Conservation (phyloP, 2,888 invertebrate species). For the Smittia aterrima region DNA sequence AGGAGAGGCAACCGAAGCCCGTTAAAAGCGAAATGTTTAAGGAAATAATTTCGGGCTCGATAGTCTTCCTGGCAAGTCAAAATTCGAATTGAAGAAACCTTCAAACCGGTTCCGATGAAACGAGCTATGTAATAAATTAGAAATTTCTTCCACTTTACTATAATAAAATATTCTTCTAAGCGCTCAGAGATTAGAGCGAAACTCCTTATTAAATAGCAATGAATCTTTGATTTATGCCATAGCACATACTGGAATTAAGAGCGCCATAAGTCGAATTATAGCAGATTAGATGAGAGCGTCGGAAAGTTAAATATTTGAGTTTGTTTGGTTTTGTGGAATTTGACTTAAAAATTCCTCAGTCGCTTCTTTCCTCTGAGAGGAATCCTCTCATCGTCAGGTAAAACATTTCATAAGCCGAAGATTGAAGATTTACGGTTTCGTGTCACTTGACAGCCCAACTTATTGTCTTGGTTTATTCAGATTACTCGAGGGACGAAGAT, state of each 20-base stretch:
- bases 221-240: neutral
- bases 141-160: neutral
- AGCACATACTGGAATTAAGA: neutral
- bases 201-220: neutral
- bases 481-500: neutral
- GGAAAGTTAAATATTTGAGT: neutral
- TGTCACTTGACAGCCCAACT: neutral
- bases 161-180: neutral
- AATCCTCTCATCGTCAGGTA: neutral
- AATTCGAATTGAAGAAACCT: neutral
- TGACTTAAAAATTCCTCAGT: neutral
- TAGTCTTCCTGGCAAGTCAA: no score
- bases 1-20: neutral
- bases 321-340: neutral
- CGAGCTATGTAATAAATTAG: conserved; percentile 5
- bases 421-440: neutral
- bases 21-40: neutral
- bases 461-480: neutral
- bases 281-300: neutral
- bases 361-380: no score
- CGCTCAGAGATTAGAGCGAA: neutral
- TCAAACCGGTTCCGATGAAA: neutral
- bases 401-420: neutral
- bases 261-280: neutral
- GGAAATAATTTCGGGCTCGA: conserved; percentile 1